Conservation (phyloP, 2,113 vertebrate genomes). For the Syngnathus scovelli region DNA sequence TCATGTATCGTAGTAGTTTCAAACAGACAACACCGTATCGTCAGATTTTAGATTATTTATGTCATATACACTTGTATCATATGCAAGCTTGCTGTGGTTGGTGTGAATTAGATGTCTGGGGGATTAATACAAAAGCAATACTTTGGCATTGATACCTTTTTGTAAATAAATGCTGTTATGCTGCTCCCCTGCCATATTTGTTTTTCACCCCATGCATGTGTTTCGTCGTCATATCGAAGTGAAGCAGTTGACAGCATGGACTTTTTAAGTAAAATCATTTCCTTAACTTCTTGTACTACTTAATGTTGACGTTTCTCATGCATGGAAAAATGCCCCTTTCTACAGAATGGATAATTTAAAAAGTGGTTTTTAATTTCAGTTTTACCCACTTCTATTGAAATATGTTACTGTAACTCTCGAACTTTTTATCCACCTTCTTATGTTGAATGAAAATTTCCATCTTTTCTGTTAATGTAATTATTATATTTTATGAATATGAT, state of each 20-base stretch:
- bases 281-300: neutral
- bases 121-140: neutral
- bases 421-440: neutral
- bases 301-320: neutral
- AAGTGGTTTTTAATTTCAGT: neutral
- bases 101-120: neutral
- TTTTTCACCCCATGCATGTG: conserved; percentile 7
- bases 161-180: neutral
- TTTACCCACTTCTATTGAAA: neutral
- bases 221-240: neutral
- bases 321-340: neutral
- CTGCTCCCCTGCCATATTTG: neutral
- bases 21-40: neutral
- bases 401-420: neutral
- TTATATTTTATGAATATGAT: conserved; percentile 23
- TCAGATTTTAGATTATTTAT: neutral
- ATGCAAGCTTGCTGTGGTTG: too few species aligned
- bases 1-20: neutral
- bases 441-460: neutral
- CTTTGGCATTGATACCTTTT: neutral
- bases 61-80: neutral
- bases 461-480: conserved; percentile 4
- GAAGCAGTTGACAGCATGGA: neutral
- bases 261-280: neutral
- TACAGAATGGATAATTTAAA: neutral